Evolutionary conservation across 2,888 invertebrate species (phyloP), one percentile per base, ranked within the genome.

Genomic region (Agrotis exclamationis): DNA sequence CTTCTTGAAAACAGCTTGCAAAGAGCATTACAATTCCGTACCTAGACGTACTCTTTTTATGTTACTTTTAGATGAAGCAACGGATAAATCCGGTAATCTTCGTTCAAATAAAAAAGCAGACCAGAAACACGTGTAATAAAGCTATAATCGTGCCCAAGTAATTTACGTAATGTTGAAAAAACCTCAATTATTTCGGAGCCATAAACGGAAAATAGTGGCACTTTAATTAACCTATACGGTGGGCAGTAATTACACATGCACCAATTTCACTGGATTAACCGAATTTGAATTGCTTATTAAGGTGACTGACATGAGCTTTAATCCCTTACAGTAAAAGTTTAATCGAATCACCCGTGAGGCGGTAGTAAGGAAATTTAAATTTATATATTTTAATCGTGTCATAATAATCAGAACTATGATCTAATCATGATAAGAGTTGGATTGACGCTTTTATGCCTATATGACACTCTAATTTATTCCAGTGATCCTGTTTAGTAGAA

Each of bases 231-330:
- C 73, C 76, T 79, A 74, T 80, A 86, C 75, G 86, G 89, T 87
- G 86, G 86, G 86, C 87, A 86, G 88, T 89, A 88, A 90, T 89
- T 88, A 88, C 85, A 79, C 71, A 85, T 91, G 92, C 90, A 91
- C 89, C 89, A 88, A 89, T 91, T 89, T 88, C 88, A 91, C 86
- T 87, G 92, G 94, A 95, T 94, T 95, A 95, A 93, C 92, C 88
- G 83, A 93, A 94, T 95, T 94, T 93, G 93, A 94, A 95, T 94
- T 93, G 93, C 92, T 95, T 93, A 94, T 95, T 93, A 93, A 89
- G 85, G 87, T 94, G 94, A 95, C 94, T 94, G 95, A 94, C 94
- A 92, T 93, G 92, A 90, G 90, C 89, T 85, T 79, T 92, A 93
- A 93, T 92, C 91, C 89, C 83, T 83, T 83, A 87, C 87, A 88